A percentile compares a stretch with the other conserved stretches of the same genome.
phyloP scores from a whole-genome alignment of 2,888 invertebrate genomes.

The Lamproptera curius region DNA sequence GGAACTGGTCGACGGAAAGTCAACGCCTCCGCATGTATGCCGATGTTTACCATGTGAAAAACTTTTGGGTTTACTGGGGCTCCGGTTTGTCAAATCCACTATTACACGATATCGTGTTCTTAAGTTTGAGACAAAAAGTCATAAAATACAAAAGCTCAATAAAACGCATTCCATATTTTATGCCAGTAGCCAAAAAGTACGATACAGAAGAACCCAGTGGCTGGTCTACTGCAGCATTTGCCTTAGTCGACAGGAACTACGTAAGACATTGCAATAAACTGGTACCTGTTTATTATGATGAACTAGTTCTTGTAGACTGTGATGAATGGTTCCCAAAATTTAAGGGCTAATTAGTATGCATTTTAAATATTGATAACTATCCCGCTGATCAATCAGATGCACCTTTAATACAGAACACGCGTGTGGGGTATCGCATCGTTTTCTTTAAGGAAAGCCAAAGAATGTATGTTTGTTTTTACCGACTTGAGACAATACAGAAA shows the following conservation, averaged over 20 bases:
- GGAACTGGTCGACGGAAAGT: too few relatives aligned
- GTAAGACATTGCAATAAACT: neutral
- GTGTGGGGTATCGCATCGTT: constrained; percentile 11
- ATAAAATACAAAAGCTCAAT: neutral
- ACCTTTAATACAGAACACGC: constrained; percentile 10
- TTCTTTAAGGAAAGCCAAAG: constrained; percentile 10
- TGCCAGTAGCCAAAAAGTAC: constrained; percentile 7
- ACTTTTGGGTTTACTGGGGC: constrained; percentile 10
- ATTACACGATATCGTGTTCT: constrained; percentile 14
- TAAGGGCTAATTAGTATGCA: constrained; percentile 18
- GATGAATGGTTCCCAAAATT: constrained; percentile 9
- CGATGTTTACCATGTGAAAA: too few relatives aligned
- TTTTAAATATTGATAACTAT: constrained; percentile 13
- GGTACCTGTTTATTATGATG: constrained; percentile 8
- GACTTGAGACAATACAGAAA: constrained; percentile 16
- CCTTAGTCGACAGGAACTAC: neutral
- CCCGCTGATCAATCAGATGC: constrained; percentile 10
- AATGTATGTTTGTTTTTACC: constrained; percentile 13
- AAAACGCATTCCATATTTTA: neutral
- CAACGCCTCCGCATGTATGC: too few relatives aligned
- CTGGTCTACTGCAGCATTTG: constrained; percentile 13
- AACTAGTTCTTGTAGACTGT: constrained; percentile 13
- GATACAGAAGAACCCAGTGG: constrained; percentile 5
- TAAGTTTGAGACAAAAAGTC: neutral
- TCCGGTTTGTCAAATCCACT: constrained; percentile 3